Evolutionary conservation across 2,888 invertebrate species (phyloP), one percentile per base, ranked within the genome.

Genomic region (Mythimna lalbum): DNA sequence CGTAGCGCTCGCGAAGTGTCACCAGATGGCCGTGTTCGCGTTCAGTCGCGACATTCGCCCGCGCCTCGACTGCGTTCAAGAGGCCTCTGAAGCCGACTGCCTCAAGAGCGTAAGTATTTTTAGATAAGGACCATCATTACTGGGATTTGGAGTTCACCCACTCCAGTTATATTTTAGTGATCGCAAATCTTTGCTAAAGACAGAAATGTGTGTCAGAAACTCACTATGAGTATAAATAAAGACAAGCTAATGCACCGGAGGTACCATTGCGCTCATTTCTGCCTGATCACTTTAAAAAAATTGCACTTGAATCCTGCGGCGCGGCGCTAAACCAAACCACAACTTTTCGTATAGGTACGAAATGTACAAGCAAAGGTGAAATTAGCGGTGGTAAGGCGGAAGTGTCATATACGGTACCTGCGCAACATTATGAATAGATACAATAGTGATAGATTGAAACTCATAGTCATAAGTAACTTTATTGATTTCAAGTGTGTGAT

Each of bases 31-130:
- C 0, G 96, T 96, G 73, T 97, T 97, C 43, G 97, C 98, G 0
- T 98, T 97, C 90, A 97, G 98, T 4, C 96, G 98, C 69, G 97
- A 98, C 87, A 97, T 98, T 55, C 96, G 98, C 9, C 99, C 99
- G 0, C 97, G 97, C 81, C 96, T 99, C 61, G 97, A 98, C 87
- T 99, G 99, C 88, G 94, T 97, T 1, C 95, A 96, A 77, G 97
- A 97, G 56, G 94, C 96, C 52, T 96, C 96, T 36, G 96, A 97
- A 60, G 96, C 97, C 14, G 97, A 96, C 47, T 98, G 98, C 89
- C 93, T 98, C 87, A 96, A 96, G 78, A 96, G 96, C 60, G 97
- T 96, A 87, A 86, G 95, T 91, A 73, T 55, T 56, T 57, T 74
- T 56, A 52, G 64, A 33, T 64, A 36, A 59, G 57, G 12, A 59